Conservation (phyloP, 2,888 invertebrate species). For the Apodemia hepburni region DNA sequence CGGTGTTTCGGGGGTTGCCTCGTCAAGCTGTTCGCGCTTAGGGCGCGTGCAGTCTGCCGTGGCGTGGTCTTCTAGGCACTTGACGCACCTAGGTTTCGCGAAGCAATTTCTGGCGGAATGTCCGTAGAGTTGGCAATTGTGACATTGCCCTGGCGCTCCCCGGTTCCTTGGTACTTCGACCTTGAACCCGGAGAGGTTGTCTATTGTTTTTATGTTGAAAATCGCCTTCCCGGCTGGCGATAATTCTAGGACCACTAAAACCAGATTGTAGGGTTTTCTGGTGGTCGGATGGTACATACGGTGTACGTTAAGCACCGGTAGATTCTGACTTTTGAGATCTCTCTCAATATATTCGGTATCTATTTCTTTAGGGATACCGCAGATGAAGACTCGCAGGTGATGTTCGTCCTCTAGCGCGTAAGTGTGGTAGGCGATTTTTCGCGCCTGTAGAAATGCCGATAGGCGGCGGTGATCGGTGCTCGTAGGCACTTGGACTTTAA, state of each 20-base stretch:
- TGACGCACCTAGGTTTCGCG: not conserved
- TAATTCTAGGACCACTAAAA: not conserved
- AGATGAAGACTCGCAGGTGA: not conserved
- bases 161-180: not conserved
- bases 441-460: too few species aligned
- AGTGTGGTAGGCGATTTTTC: not conserved
- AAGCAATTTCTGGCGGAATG: not conserved
- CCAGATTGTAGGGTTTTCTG: not conserved
- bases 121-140: not conserved
- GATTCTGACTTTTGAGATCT: not conserved
- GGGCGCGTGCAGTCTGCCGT: not conserved
- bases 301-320: not conserved
- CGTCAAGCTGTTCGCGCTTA: not conserved
- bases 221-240: constrained; percentile 16
- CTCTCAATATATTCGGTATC: not conserved
- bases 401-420: not conserved
- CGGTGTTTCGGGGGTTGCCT: not conserved
- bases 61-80: not conserved
- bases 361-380: not conserved
- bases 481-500: too few species aligned
- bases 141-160: not conserved
- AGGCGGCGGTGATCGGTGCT: too few species aligned
- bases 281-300: not conserved
- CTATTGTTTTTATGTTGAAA: not conserved
- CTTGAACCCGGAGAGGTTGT: not conserved